Conservation (phyloP, 2,113 vertebrate genomes). For the Cynocephalus volans region DNA sequence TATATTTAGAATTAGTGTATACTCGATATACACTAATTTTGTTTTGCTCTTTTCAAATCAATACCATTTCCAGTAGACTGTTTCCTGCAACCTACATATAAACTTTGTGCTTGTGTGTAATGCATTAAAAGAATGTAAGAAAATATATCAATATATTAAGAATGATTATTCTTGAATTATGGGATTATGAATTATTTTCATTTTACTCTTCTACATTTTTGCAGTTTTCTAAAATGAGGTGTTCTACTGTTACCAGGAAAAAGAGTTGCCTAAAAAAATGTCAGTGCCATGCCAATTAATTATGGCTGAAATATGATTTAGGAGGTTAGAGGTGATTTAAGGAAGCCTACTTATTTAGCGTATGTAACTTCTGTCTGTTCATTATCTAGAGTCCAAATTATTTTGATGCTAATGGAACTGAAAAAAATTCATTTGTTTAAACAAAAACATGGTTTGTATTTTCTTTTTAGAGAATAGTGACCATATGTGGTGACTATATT, state of each 20-base stretch:
- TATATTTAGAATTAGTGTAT: not conserved
- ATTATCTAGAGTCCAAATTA: not conserved
- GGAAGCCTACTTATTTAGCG: not conserved
- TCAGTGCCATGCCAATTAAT: not conserved
- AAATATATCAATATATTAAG: not conserved
- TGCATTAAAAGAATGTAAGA: not conserved
- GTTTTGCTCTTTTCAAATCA: conserved; percentile 8
- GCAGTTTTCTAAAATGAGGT: conserved; percentile 13
- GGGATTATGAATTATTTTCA: conserved; percentile 48
- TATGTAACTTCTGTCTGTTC: not conserved
- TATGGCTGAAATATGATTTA: conserved; percentile 1
- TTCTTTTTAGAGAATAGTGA: conserved; percentile 46
- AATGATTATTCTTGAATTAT: not conserved
- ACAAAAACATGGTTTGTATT: not conserved
- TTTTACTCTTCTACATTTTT: conserved; percentile 28
- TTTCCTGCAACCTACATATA: not conserved
- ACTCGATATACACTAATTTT: not conserved
- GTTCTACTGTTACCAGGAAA: not conserved
- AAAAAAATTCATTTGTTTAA: not conserved
- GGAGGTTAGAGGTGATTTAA: not conserved
- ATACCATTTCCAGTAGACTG: not conserved
- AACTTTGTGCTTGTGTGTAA: not conserved
- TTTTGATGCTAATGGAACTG: conserved; percentile 17
- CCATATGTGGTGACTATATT: not conserved
- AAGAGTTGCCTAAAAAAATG: not conserved